phyloP scores from a whole-genome alignment of 2,888 invertebrate genomes.

The Lissocephala sabroskyi region DNA sequence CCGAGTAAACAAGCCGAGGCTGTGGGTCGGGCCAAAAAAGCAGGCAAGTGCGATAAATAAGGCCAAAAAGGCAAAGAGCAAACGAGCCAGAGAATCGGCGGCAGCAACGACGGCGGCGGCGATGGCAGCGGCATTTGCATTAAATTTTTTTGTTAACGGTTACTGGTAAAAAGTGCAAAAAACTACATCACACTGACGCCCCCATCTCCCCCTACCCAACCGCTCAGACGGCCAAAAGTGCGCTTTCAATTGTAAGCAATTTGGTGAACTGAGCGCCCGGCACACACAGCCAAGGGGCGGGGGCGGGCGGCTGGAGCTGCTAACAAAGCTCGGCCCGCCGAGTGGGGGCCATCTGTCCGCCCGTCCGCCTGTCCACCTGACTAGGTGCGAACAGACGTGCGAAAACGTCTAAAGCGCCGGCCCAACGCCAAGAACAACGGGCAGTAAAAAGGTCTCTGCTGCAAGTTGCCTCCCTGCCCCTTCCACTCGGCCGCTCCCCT shows the following conservation, averaged over 20 bases:
- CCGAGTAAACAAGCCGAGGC: background rate
- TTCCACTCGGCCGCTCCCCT: no score
- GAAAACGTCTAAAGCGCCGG: slow-evolving; percentile 36
- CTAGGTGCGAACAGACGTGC: slow-evolving; percentile 55
- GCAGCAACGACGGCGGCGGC: slow-evolving; percentile 5
- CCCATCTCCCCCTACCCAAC: no score
- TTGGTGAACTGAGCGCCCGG: slow-evolving; percentile 44
- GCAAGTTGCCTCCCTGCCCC: background rate
- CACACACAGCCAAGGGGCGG: slow-evolving; percentile 18
- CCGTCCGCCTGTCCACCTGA: slow-evolving; percentile 12
- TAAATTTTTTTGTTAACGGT: slow-evolving; percentile 17
- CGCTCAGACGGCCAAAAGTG: slow-evolving; percentile 34
- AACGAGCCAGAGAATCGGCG: background rate
- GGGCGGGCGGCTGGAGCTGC: slow-evolving; percentile 1
- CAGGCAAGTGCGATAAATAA: slow-evolving; percentile 43
- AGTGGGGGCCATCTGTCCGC: slow-evolving; percentile 18
- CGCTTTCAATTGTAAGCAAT: slow-evolving; percentile 64
- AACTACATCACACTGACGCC: no score
- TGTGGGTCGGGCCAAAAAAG: slow-evolving; percentile 6
- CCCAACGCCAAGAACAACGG: slow-evolving; percentile 16
- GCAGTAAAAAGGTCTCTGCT: slow-evolving; percentile 18
- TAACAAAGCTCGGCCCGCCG: slow-evolving; percentile 9
- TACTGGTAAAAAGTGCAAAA: background rate
- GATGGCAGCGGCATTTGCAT: no score
- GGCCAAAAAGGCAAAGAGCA: slow-evolving; percentile 11